Base-by-base conservation (phyloP, 2,888 invertebrate genomes). In the Drosophila dives region DNA sequence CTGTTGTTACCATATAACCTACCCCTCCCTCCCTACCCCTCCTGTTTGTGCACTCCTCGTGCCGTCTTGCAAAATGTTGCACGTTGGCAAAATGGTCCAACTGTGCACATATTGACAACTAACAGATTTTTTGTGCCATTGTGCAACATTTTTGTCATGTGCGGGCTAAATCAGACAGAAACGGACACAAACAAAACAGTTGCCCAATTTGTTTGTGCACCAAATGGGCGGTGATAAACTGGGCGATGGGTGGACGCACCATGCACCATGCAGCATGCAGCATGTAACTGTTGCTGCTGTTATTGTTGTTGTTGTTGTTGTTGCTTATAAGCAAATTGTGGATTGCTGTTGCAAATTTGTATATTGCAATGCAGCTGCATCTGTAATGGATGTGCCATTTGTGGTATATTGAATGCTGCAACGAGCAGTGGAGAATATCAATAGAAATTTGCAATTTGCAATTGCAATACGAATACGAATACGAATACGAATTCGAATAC, bases 341-440 rank as follows among this genome's bases (percentile, higher is more conserved):
- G 72, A 77, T 77, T 77, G 77, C 77, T 80, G 80, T 77, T 80
- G 77, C 77, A 77, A 78, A 78, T 78, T 78, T 78, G 78, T 76
- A 66, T 72, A 72, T 69, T 80, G 80, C 75, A 69, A 75, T 80
- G 83, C 84, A 64, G 81, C 72, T 71, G 72, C 76, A 71, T 68
- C 76, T 88, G 86, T 83, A 83, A 83, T 88, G 86, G 89, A 83
- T 87, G 83, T 87, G 83, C 85, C 88, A 85, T 83, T 83, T 83
- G 82, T 72, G 82, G 87, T 81, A 50, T 72, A 72, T 76, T 72
- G 77, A 62, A 67, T 56, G 77, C 59, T 67, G 66, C 66, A 67
- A 64, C 58, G 80, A 64, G 55, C 66, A 64, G 50, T 64, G 29
- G 58, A 45, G 60, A 75, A 75, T 75, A 80, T 61, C 65, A 75